These are phyloP conservation scores for Pachymerium ferrugineum DNA, from an alignment of 2,888 invertebrate species.

Conservation along the genomic window DNA sequence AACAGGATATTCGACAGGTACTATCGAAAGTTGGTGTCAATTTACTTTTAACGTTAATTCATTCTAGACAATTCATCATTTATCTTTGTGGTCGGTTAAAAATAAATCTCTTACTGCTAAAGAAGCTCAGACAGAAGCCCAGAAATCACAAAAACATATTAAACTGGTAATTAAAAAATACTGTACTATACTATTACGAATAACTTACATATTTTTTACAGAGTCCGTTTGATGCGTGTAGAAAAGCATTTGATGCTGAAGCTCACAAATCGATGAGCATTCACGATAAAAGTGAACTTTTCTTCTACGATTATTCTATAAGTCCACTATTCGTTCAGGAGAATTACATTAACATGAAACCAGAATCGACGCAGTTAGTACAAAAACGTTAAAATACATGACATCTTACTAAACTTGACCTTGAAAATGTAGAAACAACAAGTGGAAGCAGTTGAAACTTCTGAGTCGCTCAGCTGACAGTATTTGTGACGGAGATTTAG, in stretches of 20 bases:
- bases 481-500: slow-evolving; percentile 76
- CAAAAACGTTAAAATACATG: too few relatives aligned
- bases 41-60: slow-evolving; percentile 1
- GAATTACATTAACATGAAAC: slow-evolving; percentile 81
- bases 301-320: slow-evolving; percentile 95
- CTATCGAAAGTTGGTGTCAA: neutral
- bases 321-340: slow-evolving; percentile 97
- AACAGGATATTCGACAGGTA: slow-evolving; percentile 89
- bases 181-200: slow-evolving; percentile 37
- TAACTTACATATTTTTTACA: slow-evolving; percentile 44
- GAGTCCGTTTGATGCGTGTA: slow-evolving; percentile 91
- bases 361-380: slow-evolving; percentile 64
- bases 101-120: slow-evolving; percentile 54
- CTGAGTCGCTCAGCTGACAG: slow-evolving; percentile 77
- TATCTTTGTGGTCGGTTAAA: slow-evolving; percentile 70
- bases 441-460: slow-evolving; percentile 55
- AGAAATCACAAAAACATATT: slow-evolving; percentile 69
- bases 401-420: too few relatives aligned
- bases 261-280: slow-evolving; percentile 72
- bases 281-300: slow-evolving; percentile 78
- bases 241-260: slow-evolving; percentile 76
- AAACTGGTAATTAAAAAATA: slow-evolving; percentile 59
- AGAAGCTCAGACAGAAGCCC: slow-evolving; percentile 54
- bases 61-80: slow-evolving; percentile 63
- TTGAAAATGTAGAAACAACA: too few relatives aligned